Evolutionary conservation across 2,113 vertebrate genomes (phyloP).

Genomic region (Peromyscus polionotus): DNA sequence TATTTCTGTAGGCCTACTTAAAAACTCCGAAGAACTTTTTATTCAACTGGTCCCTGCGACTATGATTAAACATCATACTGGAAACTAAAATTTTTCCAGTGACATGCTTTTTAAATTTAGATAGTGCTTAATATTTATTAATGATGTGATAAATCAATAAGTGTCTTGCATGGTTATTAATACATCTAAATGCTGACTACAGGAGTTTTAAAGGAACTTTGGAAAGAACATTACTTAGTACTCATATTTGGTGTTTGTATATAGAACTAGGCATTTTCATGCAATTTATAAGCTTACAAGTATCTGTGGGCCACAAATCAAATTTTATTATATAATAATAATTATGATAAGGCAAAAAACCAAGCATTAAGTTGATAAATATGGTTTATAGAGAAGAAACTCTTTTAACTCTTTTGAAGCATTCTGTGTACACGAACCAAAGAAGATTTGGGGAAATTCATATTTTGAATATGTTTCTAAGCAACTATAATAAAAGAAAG

Average conservation of each 20-base stretch:
- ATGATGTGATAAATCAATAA: constrained; percentile 69
- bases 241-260: constrained; percentile 55
- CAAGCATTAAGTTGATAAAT: constrained; percentile 54
- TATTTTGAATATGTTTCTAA: constrained; percentile 39
- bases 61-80: constrained; percentile 17
- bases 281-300: constrained; percentile 62
- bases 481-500: neutral
- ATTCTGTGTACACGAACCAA: neutral
- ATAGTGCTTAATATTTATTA: constrained; percentile 53
- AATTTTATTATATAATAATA: constrained; percentile 65
- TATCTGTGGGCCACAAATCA: constrained; percentile 30
- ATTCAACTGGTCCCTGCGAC: neutral
- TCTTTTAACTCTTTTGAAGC: neutral
- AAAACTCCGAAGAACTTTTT: constrained; percentile 23
- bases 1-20: neutral
- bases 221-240: constrained; percentile 37
- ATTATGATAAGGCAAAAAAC: constrained; percentile 46
- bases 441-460: constrained; percentile 6
- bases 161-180: constrained; percentile 58
- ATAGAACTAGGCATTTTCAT: constrained; percentile 37
- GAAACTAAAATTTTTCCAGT: constrained; percentile 11
- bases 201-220: constrained; percentile 53
- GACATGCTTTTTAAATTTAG: neutral
- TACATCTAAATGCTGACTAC: constrained; percentile 64
- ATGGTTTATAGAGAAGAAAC: neutral